Base-by-base conservation (phyloP, 53 echinoderm and acorn worm species). In the Actinopyga echinites region DNA sequence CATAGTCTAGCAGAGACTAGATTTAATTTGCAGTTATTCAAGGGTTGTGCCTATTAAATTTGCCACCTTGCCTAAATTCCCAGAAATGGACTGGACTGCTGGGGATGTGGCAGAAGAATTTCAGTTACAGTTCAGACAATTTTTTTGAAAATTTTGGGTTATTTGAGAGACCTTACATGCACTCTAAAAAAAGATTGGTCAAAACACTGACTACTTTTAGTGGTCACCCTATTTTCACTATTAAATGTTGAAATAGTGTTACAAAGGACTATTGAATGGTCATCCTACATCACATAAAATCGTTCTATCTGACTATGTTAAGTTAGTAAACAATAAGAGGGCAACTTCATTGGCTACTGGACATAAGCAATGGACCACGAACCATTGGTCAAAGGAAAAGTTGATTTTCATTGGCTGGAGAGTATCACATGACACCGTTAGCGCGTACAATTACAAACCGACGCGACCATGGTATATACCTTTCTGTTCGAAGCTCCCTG, bases 21-120 rank as follows among this genome's bases (percentile, higher is more conserved):
- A 37, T 7, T 37, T 37, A 3, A 7, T 58, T 2, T 12, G 6
- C 8, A 58, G 59, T 58, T 11, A 2, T 58, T 58, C 59, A 58
- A 37, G 19, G 19, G 59, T 17, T 26, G 26, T 58, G 8, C 8
- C 8, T 58, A 58, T 26, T 17, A 58, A 58, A 58, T 58, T 17
- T 58, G 59, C 59, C 59, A 37, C 3, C 37, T 5, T 54, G 54
- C 34, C 84, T 22, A 83, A 84, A 65, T 84, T 84, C 42, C 66
- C 84, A 15, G 79, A 89, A 77, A 65, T 89, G 58, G 44, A 77
- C 66, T 89, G 89, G 89, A 65, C 62, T 82, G 65, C 34, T 53
- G 37, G 30, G 5, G 83, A 89, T 32, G 23, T 63, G 25, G n/a
- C 83, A 20, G 88, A 83, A 28, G 88, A 88, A 53, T 88, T 88